Evolutionary conservation across 2,113 vertebrate genomes (phyloP), one percentile per base, ranked within the genome.

Genomic region (Aptenodytes patagonicus): DNA sequence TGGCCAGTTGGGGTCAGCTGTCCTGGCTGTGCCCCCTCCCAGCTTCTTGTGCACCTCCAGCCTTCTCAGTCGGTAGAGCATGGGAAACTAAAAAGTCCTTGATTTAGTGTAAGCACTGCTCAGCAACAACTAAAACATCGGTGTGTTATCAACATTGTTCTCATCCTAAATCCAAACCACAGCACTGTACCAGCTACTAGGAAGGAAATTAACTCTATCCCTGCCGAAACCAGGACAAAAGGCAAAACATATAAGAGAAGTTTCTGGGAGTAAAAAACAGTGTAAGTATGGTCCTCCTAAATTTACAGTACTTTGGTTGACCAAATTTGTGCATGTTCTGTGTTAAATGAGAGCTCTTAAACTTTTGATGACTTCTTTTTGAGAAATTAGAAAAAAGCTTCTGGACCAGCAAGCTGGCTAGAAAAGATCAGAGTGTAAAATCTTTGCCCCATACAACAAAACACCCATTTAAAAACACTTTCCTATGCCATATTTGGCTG

Each of bases 381-480:
- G 26, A 73, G 21, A 92, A 73, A 84, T 55, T 22, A 52, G 7
- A 11, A 61, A 68, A 42, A 72, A 29, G 0, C 1, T 57, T 61
- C 46, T 66, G 13, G 20, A 70, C 7, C 13, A 80, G 5, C 3
- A 89, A 78, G 3, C 4, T 66, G 6, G 4, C 9, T 90, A 71
- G 4, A 58, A 69, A 40, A 58, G 5, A 38, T 1, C 1, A n/a
- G 51, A 61, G 5, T 26, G 5, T 2, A 78, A 69, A 68, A n/a
- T 32, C 22, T 26, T 65, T 73, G 82, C 8, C 28, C 20, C 0
- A 0, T 65, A 28, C 4, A 2, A 57, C 1, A 47, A 64, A 84
- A 52, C 47, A 10, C 0, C 0, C 1, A 22, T 32, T 31, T 13
- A 16, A 85, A 84, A 71, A 5, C 24, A 40, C 1, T 64, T 76